phyloP scores from a whole-genome alignment of 1,140 invertebrate genomes.

The Macrostomum lignano region DNA sequence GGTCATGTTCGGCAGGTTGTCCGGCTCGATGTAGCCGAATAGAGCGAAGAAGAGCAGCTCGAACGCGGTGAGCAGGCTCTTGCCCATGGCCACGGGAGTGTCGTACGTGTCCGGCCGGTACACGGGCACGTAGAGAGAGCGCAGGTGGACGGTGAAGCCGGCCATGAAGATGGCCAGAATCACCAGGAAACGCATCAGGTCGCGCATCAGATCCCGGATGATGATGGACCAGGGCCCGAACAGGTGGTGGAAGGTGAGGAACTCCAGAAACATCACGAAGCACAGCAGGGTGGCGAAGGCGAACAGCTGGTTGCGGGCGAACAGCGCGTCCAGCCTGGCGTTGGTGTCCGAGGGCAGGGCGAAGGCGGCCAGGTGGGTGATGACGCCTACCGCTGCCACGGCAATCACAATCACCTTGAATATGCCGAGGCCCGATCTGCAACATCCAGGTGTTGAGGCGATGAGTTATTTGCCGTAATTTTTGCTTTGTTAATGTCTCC shows the following conservation, averaged over 20 bases:
- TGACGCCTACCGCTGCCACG: conserved; percentile 65
- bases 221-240: conserved; percentile 78
- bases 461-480: too few relatives aligned
- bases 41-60: conserved; percentile 88
- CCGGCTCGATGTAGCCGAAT: conserved; percentile 72
- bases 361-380: conserved; percentile 51
- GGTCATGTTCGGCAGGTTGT: conserved; percentile 32
- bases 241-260: conserved; percentile 69
- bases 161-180: conserved; percentile 86
- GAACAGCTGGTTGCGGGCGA: conserved; percentile 76
- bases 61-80: conserved; percentile 42
- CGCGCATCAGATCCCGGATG: conserved; percentile 34
- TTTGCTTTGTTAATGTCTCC: conserved; percentile 4
- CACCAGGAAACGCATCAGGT: conserved; percentile 71
- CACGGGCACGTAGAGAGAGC: conserved; percentile 72
- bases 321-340: conserved; percentile 47
- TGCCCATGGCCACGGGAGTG: conserved; percentile 4
- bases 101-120: conserved; percentile 9
- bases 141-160: conserved; percentile 87
- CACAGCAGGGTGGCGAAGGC: conserved; percentile 68
- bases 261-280: conserved; percentile 78
- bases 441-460: too few relatives aligned
- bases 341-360: conserved; percentile 25
- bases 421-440: conserved; percentile 19
- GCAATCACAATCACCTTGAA: conserved; percentile 48